phyloP scores from a whole-genome alignment of 2,888 invertebrate genomes.

The Agelastica alni region DNA sequence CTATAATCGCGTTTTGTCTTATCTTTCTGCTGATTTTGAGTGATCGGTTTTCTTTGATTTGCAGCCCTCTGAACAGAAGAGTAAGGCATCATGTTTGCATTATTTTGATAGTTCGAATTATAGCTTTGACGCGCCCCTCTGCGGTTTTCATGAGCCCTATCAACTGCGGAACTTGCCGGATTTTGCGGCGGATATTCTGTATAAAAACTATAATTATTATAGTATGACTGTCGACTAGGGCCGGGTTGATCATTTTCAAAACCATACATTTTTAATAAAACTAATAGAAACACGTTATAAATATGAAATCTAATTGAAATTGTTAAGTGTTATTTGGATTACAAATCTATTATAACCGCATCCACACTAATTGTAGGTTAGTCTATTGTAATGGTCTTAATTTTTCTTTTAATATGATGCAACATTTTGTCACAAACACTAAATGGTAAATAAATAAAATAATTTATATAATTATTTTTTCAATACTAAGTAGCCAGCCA shows the following conservation, averaged over 20 bases:
- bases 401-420: too few relatives aligned
- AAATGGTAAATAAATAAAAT: too few relatives aligned
- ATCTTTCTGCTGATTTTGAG: conserved; percentile 2
- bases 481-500: too few relatives aligned
- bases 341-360: too few relatives aligned
- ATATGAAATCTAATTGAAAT: too few relatives aligned
- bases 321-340: too few relatives aligned
- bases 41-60: not conserved
- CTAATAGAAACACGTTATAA: too few relatives aligned
- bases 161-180: not conserved
- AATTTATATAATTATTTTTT: too few relatives aligned
- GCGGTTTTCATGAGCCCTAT: conserved; percentile 4
- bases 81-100: not conserved
- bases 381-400: too few relatives aligned
- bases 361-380: too few relatives aligned
- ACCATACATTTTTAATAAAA: conserved; percentile 1
- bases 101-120: conserved; percentile 5
- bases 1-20: not conserved
- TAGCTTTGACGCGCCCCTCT: conserved; percentile 7
- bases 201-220: conserved; percentile 2
- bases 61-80: not conserved
- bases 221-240: conserved; percentile 12
- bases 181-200: not conserved
- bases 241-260: conserved; percentile 14
- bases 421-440: too few relatives aligned